phyloP scores from a whole-genome alignment of 2,797 vertebrate species.

The Mormyrus hasselquistii region DNA sequence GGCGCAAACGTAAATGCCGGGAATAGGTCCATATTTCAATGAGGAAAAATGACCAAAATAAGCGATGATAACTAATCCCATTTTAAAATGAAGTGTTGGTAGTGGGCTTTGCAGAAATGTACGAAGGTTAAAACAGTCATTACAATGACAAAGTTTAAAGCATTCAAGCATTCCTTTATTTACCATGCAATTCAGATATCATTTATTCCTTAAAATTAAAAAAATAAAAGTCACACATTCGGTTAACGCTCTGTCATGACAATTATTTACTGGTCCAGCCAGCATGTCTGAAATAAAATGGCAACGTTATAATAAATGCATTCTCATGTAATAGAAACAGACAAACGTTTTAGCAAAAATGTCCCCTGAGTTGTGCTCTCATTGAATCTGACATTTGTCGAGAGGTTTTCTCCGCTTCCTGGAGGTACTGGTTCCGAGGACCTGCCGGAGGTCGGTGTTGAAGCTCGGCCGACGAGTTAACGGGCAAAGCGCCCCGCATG shows the following conservation, averaged over 20 bases:
- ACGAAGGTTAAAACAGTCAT: not conserved
- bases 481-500: slow-evolving; percentile 58
- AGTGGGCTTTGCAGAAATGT: not conserved
- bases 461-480: slow-evolving; percentile 62
- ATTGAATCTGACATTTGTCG: slow-evolving; percentile 69
- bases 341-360: slow-evolving; percentile 11
- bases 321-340: slow-evolving; percentile 48
- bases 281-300: slow-evolving; percentile 58
- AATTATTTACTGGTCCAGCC: slow-evolving; percentile 59
- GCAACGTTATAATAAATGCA: slow-evolving; percentile 38
- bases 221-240: not conserved
- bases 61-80: not conserved
- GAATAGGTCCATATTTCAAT: not conserved
- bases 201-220: not conserved
- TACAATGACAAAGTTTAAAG: not conserved
- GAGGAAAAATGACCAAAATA: not conserved
- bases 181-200: not conserved
- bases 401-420: slow-evolving; percentile 53
- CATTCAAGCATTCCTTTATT: slow-evolving; percentile 3
- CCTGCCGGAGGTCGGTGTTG: slow-evolving; percentile 58
- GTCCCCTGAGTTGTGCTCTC: slow-evolving; percentile 39
- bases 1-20: not conserved
- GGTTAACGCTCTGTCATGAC: not conserved
- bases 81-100: not conserved
- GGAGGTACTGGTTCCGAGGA: slow-evolving; percentile 55